Base-by-base conservation (phyloP, 2,113 vertebrate genomes). In the Eonycteris spelaea region DNA sequence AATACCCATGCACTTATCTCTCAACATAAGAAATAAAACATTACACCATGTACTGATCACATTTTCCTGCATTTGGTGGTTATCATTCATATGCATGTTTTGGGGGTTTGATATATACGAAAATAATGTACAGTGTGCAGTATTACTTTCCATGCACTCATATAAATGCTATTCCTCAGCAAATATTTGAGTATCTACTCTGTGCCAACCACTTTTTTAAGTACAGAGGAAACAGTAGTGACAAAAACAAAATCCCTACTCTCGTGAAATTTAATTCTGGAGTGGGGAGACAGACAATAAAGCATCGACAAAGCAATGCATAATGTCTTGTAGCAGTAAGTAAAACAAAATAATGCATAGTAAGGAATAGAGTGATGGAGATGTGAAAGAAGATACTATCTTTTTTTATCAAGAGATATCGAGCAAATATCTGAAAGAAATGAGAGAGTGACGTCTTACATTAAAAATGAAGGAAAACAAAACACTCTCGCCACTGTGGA, bases 171-270 rank as follows among this genome's bases (percentile, higher is more conserved):
- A 83, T 86, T 90, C 16, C 26, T 95, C 45, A 85, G 57, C 45
- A 97, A 65, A 94, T 95, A 95, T 87, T 88, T 86, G n/a, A 89
- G 2, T 68, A 33, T 70, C 18, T 79, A 51, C 57, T 91, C 55
- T 87, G 5, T 95, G 67, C 51, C 83, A 89, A 82, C 11, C 59
- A 82, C 74, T 92, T n/a, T 75, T 94, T 85, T 82, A 95, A 80
- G 65, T 75, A n/a, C 67, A 38, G 43, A 75, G 51, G 63, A 95
- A 88, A 55, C 6, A 80, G 40, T 65, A 95, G 45, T n/a, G 33
- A 96, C 18, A 91, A 57, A 57, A 94, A 93, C 33, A 93, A 95
- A 86, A 83, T 57, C 35, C 12, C 40, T 85, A 5, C 43, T 67
- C 7, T 90, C 9, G 6, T 90, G 74, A 94, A 82, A 95, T 92